Evolutionary conservation across 2,113 vertebrate genomes (phyloP).

Genomic region (Turdus rufiventris): DNA sequence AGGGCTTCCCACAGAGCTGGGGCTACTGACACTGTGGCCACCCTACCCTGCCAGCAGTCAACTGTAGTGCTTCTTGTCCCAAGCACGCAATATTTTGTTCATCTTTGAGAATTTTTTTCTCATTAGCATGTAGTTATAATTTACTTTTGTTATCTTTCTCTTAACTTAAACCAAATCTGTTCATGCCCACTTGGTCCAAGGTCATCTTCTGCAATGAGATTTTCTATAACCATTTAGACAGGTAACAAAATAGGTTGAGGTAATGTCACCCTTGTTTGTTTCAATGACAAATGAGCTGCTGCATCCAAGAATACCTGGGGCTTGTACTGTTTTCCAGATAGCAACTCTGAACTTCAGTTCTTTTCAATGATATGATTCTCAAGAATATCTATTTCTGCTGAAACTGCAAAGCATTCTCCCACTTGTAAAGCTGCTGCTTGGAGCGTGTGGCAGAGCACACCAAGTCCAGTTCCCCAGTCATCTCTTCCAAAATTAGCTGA

Average conservation of each 20-base stretch:
- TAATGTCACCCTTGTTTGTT: neutral
- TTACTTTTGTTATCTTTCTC: neutral
- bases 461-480: fast-evolving
- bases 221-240: neutral
- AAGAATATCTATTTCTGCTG: neutral
- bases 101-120: neutral
- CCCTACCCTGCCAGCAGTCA: neutral
- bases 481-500: neutral
- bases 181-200: neutral
- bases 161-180: neutral
- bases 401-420: neutral
- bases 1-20: neutral
- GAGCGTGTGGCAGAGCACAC: neutral
- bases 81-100: neutral
- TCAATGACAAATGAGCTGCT: neutral
- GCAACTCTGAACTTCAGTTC: neutral
- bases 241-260: neutral
- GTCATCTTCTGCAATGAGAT: neutral
- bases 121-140: neutral
- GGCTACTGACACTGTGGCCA: neutral
- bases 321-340: neutral
- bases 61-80: neutral
- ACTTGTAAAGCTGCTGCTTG: neutral
- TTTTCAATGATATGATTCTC: neutral
- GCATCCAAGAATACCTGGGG: neutral